A percentile compares a stretch with the other conserved stretches of the same genome.
These are phyloP conservation scores for Sialis fuliginosa DNA, from an alignment of 2,888 invertebrate genomes.

Conservation along the genomic window DNA sequence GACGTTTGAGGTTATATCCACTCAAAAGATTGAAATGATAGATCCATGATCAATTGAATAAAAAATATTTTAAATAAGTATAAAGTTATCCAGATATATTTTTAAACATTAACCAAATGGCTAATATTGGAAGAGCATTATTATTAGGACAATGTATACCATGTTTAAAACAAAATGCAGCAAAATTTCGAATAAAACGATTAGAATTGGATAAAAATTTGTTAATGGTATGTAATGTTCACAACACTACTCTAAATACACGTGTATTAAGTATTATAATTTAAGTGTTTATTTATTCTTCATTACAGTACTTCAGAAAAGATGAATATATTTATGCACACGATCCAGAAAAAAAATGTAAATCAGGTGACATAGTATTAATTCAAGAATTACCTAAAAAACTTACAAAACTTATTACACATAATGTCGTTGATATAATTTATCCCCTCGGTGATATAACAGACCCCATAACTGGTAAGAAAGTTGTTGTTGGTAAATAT, in stretches of 20 bases:
- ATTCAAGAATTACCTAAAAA: conserved; percentile 55
- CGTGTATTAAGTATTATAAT: conserved; percentile 2
- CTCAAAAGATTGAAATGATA: background rate
- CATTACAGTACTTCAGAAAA: conserved; percentile 58
- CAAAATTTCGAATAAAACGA: conserved; percentile 58
- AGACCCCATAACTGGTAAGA: conserved; percentile 72
- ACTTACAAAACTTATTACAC: conserved; percentile 58
- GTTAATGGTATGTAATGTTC: conserved; percentile 44
- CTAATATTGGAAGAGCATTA: conserved; percentile 15
- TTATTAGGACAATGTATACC: conserved; percentile 67
- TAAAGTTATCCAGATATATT: no score
- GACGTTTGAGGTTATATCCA: background rate
- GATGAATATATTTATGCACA: conserved; percentile 55
- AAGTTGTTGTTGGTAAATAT: conserved; percentile 52
- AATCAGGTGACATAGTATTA: conserved; percentile 68
- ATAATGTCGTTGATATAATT: conserved; percentile 60
- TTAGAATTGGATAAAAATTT: conserved; percentile 59
- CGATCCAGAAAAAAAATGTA: conserved; percentile 60
- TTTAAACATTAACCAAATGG: no score
- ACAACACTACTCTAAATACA: conserved; percentile 13
- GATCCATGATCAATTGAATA: background rate
- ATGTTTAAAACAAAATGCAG: conserved; percentile 55
- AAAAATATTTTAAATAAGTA: background rate
- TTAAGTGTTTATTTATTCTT: conserved; percentile 5
- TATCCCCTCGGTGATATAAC: conserved; percentile 69